phyloP scores from a whole-genome alignment of 2,888 invertebrate species.

The Sphinx pinastri region DNA sequence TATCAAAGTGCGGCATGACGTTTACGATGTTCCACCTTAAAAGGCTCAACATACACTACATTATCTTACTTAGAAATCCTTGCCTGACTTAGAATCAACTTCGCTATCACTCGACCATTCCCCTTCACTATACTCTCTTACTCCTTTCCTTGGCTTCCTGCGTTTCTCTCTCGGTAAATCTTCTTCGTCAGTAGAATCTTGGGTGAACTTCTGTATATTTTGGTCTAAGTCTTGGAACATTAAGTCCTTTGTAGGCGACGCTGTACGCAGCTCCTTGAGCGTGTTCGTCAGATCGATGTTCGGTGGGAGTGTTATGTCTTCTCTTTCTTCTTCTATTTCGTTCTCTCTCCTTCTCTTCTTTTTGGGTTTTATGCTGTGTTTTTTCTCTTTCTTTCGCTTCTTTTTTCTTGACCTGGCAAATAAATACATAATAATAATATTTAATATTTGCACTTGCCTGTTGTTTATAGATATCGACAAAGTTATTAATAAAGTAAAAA shows the following conservation, averaged over 20 bases:
- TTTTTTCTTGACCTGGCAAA: conserved; percentile 46
- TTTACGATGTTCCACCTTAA: not conserved
- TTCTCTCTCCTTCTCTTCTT: conserved; percentile 54
- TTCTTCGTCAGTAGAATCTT: conserved; percentile 53
- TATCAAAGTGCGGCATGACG: no score
- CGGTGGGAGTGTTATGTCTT: conserved; percentile 47
- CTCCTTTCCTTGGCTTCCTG: conserved; percentile 42
- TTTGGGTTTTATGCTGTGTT: conserved; percentile 60
- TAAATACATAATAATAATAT: not conserved
- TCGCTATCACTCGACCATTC: conserved; percentile 79
- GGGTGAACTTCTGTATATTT: conserved; percentile 35
- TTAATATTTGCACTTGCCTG: not conserved
- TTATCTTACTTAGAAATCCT: conserved; percentile 30
- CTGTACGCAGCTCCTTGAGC: conserved; percentile 64
- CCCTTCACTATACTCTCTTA: conserved; percentile 72
- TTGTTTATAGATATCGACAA: no score
- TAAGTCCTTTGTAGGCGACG: conserved; percentile 68
- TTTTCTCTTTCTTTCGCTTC: conserved; percentile 71
- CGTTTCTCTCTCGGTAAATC: conserved; percentile 35
- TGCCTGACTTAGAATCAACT: conserved; percentile 54
- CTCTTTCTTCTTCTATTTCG: conserved; percentile 49
- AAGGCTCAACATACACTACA: not conserved
- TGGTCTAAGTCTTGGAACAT: conserved; percentile 49
- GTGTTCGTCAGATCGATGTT: conserved; percentile 69
- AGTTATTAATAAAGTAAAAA: no score